Conservation (phyloP, 2,113 vertebrate genomes). For the Stomatorhinus ivindoensis region DNA sequence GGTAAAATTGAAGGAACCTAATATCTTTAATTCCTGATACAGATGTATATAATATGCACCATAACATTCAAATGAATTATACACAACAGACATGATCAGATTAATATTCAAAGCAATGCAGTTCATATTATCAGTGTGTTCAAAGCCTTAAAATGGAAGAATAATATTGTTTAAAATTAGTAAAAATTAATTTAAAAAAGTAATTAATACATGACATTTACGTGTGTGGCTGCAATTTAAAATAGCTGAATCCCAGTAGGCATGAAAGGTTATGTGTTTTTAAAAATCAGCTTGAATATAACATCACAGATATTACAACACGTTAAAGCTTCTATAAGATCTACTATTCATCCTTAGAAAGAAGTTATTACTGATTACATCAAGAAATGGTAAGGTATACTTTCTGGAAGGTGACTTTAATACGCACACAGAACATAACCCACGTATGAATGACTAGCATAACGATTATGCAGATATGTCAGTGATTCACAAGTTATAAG, state of each 20-base stretch:
- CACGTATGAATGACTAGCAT: background rate
- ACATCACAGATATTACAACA: background rate
- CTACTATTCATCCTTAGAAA: background rate
- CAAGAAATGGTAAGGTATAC: background rate
- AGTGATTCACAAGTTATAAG: background rate
- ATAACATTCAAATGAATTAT: background rate
- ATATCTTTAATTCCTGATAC: background rate
- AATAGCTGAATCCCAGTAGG: constrained; percentile 11
- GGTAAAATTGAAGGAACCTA: background rate
- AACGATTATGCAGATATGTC: background rate
- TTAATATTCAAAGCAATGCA: background rate
- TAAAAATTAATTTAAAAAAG: background rate
- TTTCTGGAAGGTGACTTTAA: background rate
- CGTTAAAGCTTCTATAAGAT: background rate
- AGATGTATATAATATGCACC: background rate
- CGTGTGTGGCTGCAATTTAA: background rate
- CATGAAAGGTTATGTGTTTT: constrained; percentile 15
- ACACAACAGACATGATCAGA: background rate
- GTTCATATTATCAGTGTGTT: background rate
- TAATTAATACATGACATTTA: background rate
- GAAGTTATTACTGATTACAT: background rate
- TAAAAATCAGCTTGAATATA: background rate
- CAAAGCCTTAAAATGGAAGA: background rate
- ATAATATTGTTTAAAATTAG: background rate
- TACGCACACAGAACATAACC: background rate